Evolutionary conservation across 2,113 vertebrate species (phyloP).

Genomic region (Larimichthys polyactis): DNA sequence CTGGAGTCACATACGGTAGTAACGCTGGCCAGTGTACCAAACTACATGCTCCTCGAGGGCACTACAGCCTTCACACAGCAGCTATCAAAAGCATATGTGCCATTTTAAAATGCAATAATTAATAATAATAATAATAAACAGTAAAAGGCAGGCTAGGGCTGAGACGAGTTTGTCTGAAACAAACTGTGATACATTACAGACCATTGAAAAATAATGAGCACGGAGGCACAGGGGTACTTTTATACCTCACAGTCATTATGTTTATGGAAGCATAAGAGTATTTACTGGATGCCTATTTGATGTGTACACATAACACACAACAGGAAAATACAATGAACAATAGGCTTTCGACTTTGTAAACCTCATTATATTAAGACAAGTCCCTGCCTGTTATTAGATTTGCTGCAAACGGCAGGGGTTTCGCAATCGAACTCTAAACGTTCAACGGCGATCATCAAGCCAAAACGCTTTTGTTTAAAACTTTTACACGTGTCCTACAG

Average conservation of each 20-base stretch:
- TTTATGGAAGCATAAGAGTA: slow-evolving; percentile 8
- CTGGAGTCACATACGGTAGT: slow-evolving; percentile 16
- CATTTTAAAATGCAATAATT: slow-evolving; percentile 11
- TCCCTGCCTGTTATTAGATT: neutral
- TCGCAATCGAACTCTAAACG: neutral
- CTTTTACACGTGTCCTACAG: neutral
- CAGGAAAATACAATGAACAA: neutral
- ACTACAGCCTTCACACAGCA: neutral
- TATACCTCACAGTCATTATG: slow-evolving; percentile 17
- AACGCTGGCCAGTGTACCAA: slow-evolving; percentile 14
- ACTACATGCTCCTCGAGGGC: slow-evolving; percentile 16
- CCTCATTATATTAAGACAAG: slow-evolving; percentile 10
- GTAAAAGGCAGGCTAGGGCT: neutral
- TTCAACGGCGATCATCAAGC: neutral
- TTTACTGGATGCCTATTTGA: slow-evolving; percentile 7
- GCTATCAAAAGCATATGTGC: slow-evolving; percentile 1
- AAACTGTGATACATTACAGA: neutral
- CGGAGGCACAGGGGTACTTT: neutral
- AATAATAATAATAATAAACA: neutral
- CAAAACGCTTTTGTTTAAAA: slow-evolving; percentile 21
- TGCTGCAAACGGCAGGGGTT: neutral
- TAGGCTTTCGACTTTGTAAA: neutral
- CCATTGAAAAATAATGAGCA: slow-evolving; percentile 13
- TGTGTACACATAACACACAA: neutral
- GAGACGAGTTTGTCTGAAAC: neutral